Percentiles rank a stretch among this genome's conserved stretches.
Evolutionary conservation across 2,888 invertebrate genomes (phyloP).

Genomic region (Phengaris arion): DNA sequence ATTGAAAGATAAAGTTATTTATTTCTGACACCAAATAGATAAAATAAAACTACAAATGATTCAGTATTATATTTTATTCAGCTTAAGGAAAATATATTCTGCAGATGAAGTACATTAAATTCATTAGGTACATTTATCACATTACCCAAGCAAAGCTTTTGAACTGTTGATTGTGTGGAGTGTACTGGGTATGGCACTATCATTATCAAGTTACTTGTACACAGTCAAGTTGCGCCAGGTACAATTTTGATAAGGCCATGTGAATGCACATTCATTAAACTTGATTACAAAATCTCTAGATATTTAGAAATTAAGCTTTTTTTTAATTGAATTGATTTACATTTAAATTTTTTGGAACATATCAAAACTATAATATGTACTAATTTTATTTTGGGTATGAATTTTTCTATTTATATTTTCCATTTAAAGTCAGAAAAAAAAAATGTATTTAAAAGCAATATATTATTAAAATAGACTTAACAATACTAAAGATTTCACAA

Average conservation of each 20-base stretch:
- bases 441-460: too few relatives aligned
- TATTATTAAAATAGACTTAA: too few relatives aligned
- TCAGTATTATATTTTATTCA: slow-evolving; percentile 43
- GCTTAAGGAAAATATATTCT: slow-evolving; percentile 72
- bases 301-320: background rate
- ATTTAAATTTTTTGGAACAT: too few relatives aligned
- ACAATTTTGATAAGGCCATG: slow-evolving; percentile 7
- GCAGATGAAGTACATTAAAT: slow-evolving; percentile 47
- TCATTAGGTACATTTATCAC: slow-evolving; percentile 49
- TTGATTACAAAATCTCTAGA: background rate
- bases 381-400: too few relatives aligned
- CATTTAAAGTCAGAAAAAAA: too few relatives aligned
- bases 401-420: too few relatives aligned
- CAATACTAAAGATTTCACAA: too few relatives aligned
- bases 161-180: slow-evolving; percentile 39
- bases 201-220: background rate
- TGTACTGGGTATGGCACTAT: slow-evolving; percentile 40
- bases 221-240: background rate
- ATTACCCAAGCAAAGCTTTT: slow-evolving; percentile 60
- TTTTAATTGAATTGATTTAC: background rate
- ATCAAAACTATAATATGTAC: too few relatives aligned
- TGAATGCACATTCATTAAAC: slow-evolving; percentile 2
- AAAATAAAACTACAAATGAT: slow-evolving; percentile 31
- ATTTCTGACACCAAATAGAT: background rate
- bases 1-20: too few relatives aligned